These are phyloP conservation scores for Parapristionchus giblindavisi DNA, from an alignment of 2,888 invertebrate species.

Conservation along the genomic window DNA sequence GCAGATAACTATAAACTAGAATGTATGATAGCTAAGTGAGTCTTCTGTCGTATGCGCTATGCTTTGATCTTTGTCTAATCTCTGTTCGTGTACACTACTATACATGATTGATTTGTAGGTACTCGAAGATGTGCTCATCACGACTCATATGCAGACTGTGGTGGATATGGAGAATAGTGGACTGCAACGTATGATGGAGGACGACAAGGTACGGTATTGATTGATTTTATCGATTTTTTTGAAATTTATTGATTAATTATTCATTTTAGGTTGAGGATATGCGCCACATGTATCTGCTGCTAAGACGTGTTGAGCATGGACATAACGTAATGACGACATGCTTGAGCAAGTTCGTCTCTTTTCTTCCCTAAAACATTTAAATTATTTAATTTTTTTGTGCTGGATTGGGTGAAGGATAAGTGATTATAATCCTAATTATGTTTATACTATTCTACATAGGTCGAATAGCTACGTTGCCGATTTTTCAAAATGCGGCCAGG, in stretches of 20 bases:
- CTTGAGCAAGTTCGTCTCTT: conserved; percentile 73
- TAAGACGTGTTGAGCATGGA: conserved; percentile 89
- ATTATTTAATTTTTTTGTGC: not conserved
- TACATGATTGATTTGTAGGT: too few species aligned
- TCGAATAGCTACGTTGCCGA: too few species aligned
- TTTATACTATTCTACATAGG: too few species aligned
- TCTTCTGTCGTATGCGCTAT: too few species aligned
- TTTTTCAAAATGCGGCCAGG: too few species aligned
- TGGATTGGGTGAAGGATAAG: too few species aligned
- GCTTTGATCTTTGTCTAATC: too few species aligned
- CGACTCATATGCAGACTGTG: conserved; percentile 97
- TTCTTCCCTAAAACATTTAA: not conserved
- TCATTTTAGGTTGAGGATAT: conserved; percentile 78
- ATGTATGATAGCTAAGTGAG: too few species aligned
- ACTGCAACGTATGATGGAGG: conserved; percentile 96
- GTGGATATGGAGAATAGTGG: conserved; percentile 99
- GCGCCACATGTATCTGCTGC: conserved; percentile 96
- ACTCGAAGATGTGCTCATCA: conserved; percentile 95
- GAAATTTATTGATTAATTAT: not conserved
- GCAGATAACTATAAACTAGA: too few species aligned
- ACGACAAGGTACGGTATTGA: conserved; percentile 75
- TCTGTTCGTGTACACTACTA: too few species aligned
- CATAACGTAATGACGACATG: conserved; percentile 94
- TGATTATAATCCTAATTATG: too few species aligned
- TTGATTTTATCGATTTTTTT: not conserved